These are phyloP conservation scores for Sterna hirundo DNA, from an alignment of 2,113 vertebrate species.

Conservation along the genomic window DNA sequence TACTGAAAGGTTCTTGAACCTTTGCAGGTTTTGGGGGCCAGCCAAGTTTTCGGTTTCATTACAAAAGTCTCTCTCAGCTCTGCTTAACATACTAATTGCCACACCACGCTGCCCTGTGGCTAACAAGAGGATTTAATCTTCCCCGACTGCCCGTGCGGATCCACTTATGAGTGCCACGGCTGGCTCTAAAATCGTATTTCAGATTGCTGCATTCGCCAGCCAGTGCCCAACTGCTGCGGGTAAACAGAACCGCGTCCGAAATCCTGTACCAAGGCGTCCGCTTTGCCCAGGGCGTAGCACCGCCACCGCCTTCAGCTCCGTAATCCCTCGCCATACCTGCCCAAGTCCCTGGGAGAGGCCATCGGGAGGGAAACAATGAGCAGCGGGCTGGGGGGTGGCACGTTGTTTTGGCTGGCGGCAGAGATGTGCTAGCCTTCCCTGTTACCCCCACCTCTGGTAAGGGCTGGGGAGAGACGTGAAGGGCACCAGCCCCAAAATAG, in stretches of 20 bases:
- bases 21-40: neutral
- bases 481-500: neutral
- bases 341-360: neutral
- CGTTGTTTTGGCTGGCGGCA: neutral
- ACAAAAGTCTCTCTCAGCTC: slow-evolving; percentile 20
- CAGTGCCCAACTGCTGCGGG: neutral
- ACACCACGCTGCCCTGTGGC: neutral
- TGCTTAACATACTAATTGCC: slow-evolving; percentile 1
- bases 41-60: neutral
- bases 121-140: neutral
- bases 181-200: neutral
- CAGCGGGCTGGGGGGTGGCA: neutral
- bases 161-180: neutral
- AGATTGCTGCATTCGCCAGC: neutral
- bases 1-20: slow-evolving; percentile 22
- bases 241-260: neutral
- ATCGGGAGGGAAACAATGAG: fast-evolving
- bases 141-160: neutral
- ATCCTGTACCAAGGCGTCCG: neutral
- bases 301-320: neutral
- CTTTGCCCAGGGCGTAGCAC: neutral
- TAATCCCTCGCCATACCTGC: neutral
- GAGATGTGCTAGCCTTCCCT: fast-evolving
- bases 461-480: neutral
- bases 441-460: neutral